Evolutionary conservation across 1,140 invertebrate species (phyloP), one percentile per base, ranked within the genome.

Genomic region (Heliconius congener): DNA sequence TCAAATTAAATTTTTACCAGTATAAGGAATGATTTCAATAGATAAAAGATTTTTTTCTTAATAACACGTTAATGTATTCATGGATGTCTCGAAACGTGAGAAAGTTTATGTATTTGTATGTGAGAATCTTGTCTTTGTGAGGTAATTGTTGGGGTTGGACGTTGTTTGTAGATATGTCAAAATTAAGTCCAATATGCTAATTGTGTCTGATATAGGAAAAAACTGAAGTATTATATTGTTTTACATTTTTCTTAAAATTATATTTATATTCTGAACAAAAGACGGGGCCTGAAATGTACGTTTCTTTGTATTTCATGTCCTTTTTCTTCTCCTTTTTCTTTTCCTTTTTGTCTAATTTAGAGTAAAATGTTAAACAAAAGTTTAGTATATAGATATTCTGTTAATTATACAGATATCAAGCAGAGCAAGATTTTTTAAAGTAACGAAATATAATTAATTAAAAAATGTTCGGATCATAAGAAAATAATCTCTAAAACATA

Each of bases 91-190:
- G 81, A 74, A 79, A 84, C 88, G 90, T 92, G 90, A 85, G 90
- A 93, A 91, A 81, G 86, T 78, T 86, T 77, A 82, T 83, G 84
- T 87, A 86, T 85, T 85, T 85, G 76, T 84, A 84, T 86, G 89
- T 93, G 91, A 90, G 92, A 93, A 90, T 86, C 77, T 81, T 86
- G 82, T 88, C 86, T 91, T 90, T 90, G 87, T 91, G 75, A 84
- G 83, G 71, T 91, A 92, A 94, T 92, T 90, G 88, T 88, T 86
- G 89, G 93, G 93, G 93, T 89, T 86, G 91, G 74, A 74, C 87
- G 84, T 90, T 88, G 78, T 88, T 83, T 84, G 87, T 91, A 93
- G 93, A 90, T 94, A 91, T 93, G 91, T 92, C 90, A 93, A 93
- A 90, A 92, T 88, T 84, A 66, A 77, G 79, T 83, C 80, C 86